Percentiles rank a stretch among this genome's conserved stretches.
Evolutionary conservation across 2,113 vertebrate genomes (phyloP).

Genomic region (Prochilodus magdalenae): DNA sequence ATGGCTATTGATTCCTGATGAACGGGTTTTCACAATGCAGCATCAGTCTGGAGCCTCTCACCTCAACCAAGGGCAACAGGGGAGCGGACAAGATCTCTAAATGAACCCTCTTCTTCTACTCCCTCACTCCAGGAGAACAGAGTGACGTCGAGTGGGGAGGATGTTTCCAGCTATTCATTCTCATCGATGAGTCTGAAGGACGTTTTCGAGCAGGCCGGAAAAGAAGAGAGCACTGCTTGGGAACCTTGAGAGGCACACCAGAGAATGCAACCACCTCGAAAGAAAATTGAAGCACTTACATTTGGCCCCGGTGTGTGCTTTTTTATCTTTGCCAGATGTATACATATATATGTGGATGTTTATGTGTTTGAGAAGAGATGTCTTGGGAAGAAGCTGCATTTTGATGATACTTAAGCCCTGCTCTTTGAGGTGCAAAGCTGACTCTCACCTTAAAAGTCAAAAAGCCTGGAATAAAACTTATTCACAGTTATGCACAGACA

Average conservation of each 20-base stretch:
- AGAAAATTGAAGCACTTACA: constrained; percentile 3
- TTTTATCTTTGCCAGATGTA: not conserved
- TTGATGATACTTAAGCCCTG: not conserved
- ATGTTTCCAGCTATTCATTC: constrained; percentile 52
- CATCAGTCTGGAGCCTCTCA: constrained; percentile 60
- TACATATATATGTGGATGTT: not conserved
- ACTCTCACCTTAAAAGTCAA: not conserved
- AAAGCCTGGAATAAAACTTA: not conserved
- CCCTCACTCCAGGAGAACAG: constrained; percentile 44
- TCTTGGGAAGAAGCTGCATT: not conserved
- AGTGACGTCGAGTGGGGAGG: constrained; percentile 44
- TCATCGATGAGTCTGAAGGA: constrained; percentile 35
- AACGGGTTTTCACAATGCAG: constrained; percentile 63
- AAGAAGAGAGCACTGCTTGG: constrained; percentile 56
- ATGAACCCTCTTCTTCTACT: not conserved
- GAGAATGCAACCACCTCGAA: constrained; percentile 28
- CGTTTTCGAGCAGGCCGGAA: constrained; percentile 55
- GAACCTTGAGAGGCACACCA: constrained; percentile 38
- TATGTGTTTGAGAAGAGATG: not conserved
- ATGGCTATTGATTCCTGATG: constrained; percentile 75
- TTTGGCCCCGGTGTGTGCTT: not conserved
- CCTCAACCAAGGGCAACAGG: constrained; percentile 66
- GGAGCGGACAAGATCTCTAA: constrained; percentile 5
- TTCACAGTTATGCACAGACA: not conserved
- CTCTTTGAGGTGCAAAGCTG: not conserved